Base-by-base conservation (phyloP, 2,113 vertebrate genomes). In the Vulpes vulpes region DNA sequence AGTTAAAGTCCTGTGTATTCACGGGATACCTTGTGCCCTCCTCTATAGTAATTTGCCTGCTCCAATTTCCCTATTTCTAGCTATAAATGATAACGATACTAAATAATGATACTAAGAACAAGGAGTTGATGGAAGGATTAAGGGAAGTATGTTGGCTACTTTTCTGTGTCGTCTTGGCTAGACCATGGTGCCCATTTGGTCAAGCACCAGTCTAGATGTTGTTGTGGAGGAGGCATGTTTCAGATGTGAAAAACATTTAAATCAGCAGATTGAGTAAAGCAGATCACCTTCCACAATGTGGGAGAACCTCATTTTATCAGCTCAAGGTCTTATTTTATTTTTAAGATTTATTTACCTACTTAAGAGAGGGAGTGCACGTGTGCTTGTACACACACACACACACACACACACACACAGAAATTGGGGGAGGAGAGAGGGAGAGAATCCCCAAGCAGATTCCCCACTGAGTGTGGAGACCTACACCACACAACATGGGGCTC, bases 31-130 rank as follows among this genome's bases (percentile, higher is more conserved):
- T 20, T 4, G 1, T 15, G 30, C 3, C 8, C 5, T 15, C 11
- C 59, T 69, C 25, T 67, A 1, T 0, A 5, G 12, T 19, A 11
- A 85, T 14, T n/a, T 23, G 32, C 25, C 17, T 49, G 27, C 3
- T 5, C 80, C 25, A 23, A 1, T 43, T 22, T 30, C 23, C 23
- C 27, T 7, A 27, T 9, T 38, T 22, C 1, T 43, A 53, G 3
- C 16, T 49, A 11, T 0, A 5, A 65, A 67, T 10, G 22, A 8
- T 20, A 32, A 53, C 8, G 49, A 11, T 8, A 30, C 0, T 1
- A 74, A 55, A 11, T 25, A 49, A 43, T 22, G 55, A n/a, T 15
- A 30, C 1, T 5, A 74, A 43, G 7, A 51, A 71, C 27, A 80
- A 43, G 38, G 27, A 1, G n/a, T 35, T 62, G 9, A n/a, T 64